Conservation (phyloP, 2,113 vertebrate genomes). For the Engystomops pustulosus region DNA sequence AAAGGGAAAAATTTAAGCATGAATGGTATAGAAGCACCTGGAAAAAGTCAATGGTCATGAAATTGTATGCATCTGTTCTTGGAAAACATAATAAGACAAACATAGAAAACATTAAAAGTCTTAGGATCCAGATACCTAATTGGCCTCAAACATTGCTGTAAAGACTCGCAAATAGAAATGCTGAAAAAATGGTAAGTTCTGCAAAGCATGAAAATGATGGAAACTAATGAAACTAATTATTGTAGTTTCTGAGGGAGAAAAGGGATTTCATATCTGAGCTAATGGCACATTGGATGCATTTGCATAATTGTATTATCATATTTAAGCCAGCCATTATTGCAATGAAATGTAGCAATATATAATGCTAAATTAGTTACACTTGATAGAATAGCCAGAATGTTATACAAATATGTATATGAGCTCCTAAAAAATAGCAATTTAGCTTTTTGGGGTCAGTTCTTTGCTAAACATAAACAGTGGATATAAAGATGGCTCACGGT, state of each 20-base stretch:
- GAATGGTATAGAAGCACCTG: not conserved
- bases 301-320: conserved; percentile 51
- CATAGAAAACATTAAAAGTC: conserved; percentile 4
- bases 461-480: not conserved
- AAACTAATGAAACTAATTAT: conserved; percentile 51
- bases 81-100: not conserved
- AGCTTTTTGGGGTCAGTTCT: not conserved
- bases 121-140: not conserved
- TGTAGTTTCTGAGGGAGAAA: conserved; percentile 44
- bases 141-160: not conserved
- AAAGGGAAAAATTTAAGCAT: too few species aligned
- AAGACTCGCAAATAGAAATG: conserved; percentile 25
- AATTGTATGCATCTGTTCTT: not conserved
- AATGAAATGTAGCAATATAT: conserved; percentile 34
- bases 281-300: conserved; percentile 35
- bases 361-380: conserved; percentile 35
- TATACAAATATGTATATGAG: conserved; percentile 14
- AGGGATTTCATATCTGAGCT: conserved; percentile 44
- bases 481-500: not conserved
- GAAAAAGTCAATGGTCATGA: not conserved
- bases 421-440: conserved; percentile 2
- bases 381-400: conserved; percentile 1
- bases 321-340: conserved; percentile 42
- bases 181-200: not conserved
- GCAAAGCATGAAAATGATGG: conserved; percentile 43